Percentiles rank a stretch among this genome's conserved stretches.
These are phyloP conservation scores for Muricea muricata DNA, from an alignment of 92 coral and sea anemone species.

Conservation along the genomic window DNA sequence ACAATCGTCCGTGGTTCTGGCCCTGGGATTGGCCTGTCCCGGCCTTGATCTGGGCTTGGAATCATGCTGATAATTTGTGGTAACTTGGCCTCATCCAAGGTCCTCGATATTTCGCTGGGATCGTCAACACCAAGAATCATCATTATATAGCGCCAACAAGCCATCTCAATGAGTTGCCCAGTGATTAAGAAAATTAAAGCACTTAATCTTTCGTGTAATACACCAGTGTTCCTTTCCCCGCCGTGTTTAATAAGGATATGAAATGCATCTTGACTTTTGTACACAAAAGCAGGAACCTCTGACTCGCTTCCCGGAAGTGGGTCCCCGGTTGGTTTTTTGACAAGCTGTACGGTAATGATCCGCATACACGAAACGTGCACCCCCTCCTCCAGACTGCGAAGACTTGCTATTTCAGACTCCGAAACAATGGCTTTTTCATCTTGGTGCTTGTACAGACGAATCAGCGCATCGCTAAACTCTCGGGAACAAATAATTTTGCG, in stretches of 20 bases:
- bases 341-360: not conserved
- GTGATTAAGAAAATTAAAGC: not conserved
- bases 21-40: too few species aligned
- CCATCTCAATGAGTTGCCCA: not conserved
- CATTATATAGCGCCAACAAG: slow-evolving; percentile 16
- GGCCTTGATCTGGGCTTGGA: slow-evolving; percentile 49
- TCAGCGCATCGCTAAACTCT: not conserved
- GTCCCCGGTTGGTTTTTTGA: slow-evolving; percentile 5
- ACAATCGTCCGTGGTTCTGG: too few species aligned
- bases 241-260: slow-evolving; percentile 6
- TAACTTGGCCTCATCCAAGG: slow-evolving; percentile 7
- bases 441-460: not conserved
- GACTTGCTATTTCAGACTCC: not conserved
- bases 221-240: not conserved
- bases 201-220: slow-evolving; percentile 17
- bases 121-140: not conserved
- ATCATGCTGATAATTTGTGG: not conserved
- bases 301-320: slow-evolving; percentile 62
- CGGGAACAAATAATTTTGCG: not conserved
- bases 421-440: not conserved
- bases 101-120: not conserved
- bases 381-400: not conserved
- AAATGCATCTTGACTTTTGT: slow-evolving; percentile 13
- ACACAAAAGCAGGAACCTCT: slow-evolving; percentile 56
- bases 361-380: slow-evolving; percentile 22